phyloP scores from a whole-genome alignment of 2,797 vertebrate species.

The Fratercula arctica region DNA sequence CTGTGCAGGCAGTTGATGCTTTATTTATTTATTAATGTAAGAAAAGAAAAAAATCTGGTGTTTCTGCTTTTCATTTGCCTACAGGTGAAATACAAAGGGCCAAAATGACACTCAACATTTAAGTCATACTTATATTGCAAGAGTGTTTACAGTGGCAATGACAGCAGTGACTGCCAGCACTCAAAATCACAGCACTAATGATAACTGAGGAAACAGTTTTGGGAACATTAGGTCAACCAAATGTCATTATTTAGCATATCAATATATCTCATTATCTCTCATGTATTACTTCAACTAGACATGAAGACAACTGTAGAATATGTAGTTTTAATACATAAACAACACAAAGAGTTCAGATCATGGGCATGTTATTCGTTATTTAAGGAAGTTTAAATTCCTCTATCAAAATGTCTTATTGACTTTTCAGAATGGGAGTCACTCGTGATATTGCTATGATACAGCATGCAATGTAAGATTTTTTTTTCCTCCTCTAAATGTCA shows the following conservation, averaged over 20 bases:
- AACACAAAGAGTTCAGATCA: neutral
- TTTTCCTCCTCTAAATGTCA: neutral
- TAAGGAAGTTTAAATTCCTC: neutral
- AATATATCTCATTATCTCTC: neutral
- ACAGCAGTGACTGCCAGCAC: neutral
- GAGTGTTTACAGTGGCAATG: neutral
- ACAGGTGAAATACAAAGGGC: constrained; percentile 18
- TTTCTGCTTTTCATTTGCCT: constrained; percentile 40
- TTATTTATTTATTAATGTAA: constrained; percentile 25
- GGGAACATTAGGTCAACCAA: constrained; percentile 17
- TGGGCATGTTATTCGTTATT: neutral
- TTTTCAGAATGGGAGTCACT: neutral
- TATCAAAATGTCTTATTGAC: neutral
- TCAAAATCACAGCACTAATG: constrained; percentile 11
- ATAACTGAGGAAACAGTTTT: constrained; percentile 17
- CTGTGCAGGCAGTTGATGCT: neutral
- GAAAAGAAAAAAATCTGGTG: neutral
- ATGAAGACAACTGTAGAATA: neutral
- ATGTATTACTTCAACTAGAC: neutral
- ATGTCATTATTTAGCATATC: constrained; percentile 37
- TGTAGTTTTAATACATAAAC: neutral
- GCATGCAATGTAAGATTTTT: neutral
- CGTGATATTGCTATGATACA: neutral
- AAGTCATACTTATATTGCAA: constrained; percentile 34
- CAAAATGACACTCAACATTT: constrained; percentile 50